These are phyloP conservation scores for Lagocephalus sceleratus DNA, from an alignment of 2,797 vertebrate genomes.

Conservation along the genomic window DNA sequence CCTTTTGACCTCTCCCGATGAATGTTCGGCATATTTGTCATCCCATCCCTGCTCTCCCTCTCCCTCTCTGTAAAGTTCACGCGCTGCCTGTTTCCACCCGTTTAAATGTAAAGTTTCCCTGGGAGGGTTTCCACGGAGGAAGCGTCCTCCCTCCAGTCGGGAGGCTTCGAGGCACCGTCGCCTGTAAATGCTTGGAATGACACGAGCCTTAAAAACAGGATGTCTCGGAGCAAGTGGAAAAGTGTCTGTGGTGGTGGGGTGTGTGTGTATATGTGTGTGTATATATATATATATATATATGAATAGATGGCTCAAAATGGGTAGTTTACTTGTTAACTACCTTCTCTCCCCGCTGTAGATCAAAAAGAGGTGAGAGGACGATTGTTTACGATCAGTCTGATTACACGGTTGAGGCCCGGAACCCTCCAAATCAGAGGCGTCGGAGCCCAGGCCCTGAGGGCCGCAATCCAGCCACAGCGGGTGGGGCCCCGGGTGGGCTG, in stretches of 20 bases:
- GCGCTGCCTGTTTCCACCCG: neutral
- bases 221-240: slow-evolving; percentile 16
- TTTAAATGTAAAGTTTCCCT: neutral
- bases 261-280: no score
- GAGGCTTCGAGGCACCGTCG: slow-evolving; percentile 31
- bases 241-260: slow-evolving; percentile 6
- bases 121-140: slow-evolving; percentile 29
- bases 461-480: no score
- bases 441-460: no score
- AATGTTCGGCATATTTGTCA: slow-evolving; percentile 26
- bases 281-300: slow-evolving; percentile 11
- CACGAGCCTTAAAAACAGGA: slow-evolving; percentile 46
- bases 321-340: no score
- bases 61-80: neutral
- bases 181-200: slow-evolving; percentile 47
- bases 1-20: slow-evolving; percentile 10
- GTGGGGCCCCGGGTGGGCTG: no score
- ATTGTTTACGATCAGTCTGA: no score
- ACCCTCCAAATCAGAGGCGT: no score
- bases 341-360: no score
- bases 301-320: no score
- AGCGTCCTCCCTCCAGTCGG: slow-evolving; percentile 12
- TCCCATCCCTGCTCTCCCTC: slow-evolving; percentile 2
- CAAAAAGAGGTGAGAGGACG: no score
- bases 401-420: no score